Evolutionary conservation across 1,140 invertebrate genomes (phyloP), one percentile per base, ranked within the genome.

Genomic region (Tenebrio molitor): DNA sequence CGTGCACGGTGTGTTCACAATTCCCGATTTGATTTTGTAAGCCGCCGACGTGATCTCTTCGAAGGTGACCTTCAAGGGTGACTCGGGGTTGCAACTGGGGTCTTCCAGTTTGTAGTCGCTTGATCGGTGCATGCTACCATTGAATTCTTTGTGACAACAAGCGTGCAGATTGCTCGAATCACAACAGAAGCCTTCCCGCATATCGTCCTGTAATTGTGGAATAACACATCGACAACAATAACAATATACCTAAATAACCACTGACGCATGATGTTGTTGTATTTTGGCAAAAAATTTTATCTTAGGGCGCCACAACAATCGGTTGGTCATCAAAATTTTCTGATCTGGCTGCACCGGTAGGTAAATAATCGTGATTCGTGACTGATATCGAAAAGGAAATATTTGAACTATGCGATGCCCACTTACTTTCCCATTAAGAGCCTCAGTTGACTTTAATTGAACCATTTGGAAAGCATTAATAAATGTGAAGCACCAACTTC

Each of bases 11-110:
- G 95, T 97, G 72, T 89, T 88, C 39, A 91, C 85, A 42, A 97
- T 90, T 10, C 95, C 95, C 76, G 86, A 88, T 81, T 92, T 93
- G 33, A 97, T 95, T 80, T 94, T 91, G 81, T 91, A 97, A 0
- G 95, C 92, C 0, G 96, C 96, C 4, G 93, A 93, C 10, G 93
- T 95, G 14, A 97, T 91, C 81, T 97, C 95, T 79, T 95, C 91
- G 82, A 97, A 97, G 2, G 88, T 87, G 14, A 97, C 89, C 71
- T 84, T 87, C 23, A 88, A 85, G 0, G 95, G 95, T 42, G 90
- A 87, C 0, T 90, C 87, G 21, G 93, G 92, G 78, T 95, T 88
- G 82, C 95, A 96, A 81, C 88, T 89, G 15, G 91, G 90, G 84
- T 96, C 93, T 83, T 78, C 77, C 3, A 68, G 10, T 62, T 25